Percentiles rank a stretch among this genome's conserved stretches.
These are phyloP conservation scores for Dipodomys spectabilis DNA, from an alignment of 2,113 vertebrate species.

Conservation along the genomic window DNA sequence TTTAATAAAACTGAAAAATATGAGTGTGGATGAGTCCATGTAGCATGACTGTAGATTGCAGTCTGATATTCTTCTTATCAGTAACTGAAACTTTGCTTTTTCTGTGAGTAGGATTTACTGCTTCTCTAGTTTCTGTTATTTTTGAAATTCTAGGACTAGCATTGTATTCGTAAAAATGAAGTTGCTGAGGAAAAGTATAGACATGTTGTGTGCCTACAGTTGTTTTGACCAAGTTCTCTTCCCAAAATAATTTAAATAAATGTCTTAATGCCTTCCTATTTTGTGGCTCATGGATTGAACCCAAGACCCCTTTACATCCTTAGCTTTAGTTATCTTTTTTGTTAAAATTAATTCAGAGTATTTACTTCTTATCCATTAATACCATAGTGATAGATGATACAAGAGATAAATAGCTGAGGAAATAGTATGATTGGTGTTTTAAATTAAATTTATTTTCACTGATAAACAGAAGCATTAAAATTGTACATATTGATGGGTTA, in stretches of 20 bases:
- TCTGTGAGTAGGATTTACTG: neutral
- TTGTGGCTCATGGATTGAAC: too few species aligned
- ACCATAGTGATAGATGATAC: neutral
- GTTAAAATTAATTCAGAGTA: neutral
- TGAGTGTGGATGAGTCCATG: neutral
- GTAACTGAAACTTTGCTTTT: neutral
- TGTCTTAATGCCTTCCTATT: too few species aligned
- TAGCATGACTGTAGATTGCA: neutral
- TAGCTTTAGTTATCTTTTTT: too few species aligned
- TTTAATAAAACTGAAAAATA: neutral
- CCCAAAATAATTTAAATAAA: neutral
- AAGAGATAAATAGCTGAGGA: neutral
- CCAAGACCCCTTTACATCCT: too few species aligned
- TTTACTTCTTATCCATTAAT: neutral
- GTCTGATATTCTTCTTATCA: neutral
- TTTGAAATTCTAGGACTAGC: slow-evolving; percentile 18
- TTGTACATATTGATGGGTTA: neutral
- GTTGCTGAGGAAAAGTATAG: neutral
- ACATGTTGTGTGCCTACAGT: neutral
- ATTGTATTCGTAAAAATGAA: neutral
- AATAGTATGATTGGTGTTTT: neutral
- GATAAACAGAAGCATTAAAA: neutral
- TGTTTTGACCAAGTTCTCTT: slow-evolving; percentile 21
- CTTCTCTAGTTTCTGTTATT: slow-evolving; percentile 1
- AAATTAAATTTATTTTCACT: neutral